These are phyloP conservation scores for Thelaira solivaga DNA, from an alignment of 2,888 invertebrate species.

Conservation along the genomic window DNA sequence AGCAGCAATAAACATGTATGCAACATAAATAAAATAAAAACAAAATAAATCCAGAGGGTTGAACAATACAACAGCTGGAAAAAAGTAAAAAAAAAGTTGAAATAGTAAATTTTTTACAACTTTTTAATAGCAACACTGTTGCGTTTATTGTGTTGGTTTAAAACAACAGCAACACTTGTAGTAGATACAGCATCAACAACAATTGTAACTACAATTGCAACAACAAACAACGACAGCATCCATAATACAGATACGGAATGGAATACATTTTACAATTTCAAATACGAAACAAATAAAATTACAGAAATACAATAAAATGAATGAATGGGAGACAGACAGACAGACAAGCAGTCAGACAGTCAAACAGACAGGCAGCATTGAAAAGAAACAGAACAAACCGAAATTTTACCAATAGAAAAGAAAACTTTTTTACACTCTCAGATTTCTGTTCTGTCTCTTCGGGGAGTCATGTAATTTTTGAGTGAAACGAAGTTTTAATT, in stretches of 20 bases:
- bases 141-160: slow-evolving; percentile 25
- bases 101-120: background rate
- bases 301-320: background rate
- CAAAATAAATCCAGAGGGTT: background rate
- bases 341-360: too few relatives aligned
- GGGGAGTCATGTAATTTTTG: too few relatives aligned
- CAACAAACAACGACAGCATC: background rate
- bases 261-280: too few relatives aligned
- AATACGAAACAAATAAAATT: background rate
- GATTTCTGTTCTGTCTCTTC: too few relatives aligned
- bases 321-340: too few relatives aligned
- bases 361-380: too few relatives aligned
- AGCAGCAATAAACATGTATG: slow-evolving; percentile 32
- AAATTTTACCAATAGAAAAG: too few relatives aligned
- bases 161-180: slow-evolving; percentile 13
- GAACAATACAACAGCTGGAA: background rate
- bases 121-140: slow-evolving; percentile 48
- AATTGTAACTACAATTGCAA: slow-evolving; percentile 22
- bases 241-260: background rate
- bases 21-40: slow-evolving; percentile 8
- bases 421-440: too few relatives aligned
- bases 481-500: too few relatives aligned
- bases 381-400: too few relatives aligned
- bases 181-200: background rate
- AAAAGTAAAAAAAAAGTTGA: background rate